Conservation (phyloP, 2,888 invertebrate species). For the Formica aserva region DNA sequence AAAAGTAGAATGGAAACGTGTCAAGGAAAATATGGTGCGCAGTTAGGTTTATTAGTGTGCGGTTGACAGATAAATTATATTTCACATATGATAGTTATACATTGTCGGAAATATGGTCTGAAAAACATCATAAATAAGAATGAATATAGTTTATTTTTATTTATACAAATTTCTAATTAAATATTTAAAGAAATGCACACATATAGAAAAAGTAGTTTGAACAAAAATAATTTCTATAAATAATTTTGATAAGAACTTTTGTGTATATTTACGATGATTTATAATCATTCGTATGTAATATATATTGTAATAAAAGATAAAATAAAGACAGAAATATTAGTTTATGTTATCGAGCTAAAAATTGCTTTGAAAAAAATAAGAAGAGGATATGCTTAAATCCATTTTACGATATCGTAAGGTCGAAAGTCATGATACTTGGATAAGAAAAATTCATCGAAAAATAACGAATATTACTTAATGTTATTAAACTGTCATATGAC, state of each 20-base stretch:
- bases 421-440: neutral
- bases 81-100: neutral
- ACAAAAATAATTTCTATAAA: constrained; percentile 3
- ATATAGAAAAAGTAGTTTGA: too few species aligned
- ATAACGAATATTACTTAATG: neutral
- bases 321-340: constrained; percentile 13
- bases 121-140: constrained; percentile 12
- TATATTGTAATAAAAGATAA: neutral
- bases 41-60: neutral
- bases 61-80: constrained; percentile 41
- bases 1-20: constrained; percentile 3
- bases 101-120: neutral
- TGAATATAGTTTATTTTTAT: neutral
- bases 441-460: constrained; percentile 4
- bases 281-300: neutral
- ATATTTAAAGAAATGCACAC: neutral
- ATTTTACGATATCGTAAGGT: neutral
- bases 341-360: neutral
- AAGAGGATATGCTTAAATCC: constrained; percentile 2
- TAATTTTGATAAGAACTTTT: neutral
- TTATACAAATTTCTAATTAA: neutral
- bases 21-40: constrained; percentile 37
- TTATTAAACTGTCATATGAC: neutral
- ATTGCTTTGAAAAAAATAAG: constrained; percentile 6
- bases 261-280: neutral